These are phyloP conservation scores for Pangasianodon hypophthalmus DNA, from an alignment of 2,113 vertebrate genomes.

Conservation along the genomic window DNA sequence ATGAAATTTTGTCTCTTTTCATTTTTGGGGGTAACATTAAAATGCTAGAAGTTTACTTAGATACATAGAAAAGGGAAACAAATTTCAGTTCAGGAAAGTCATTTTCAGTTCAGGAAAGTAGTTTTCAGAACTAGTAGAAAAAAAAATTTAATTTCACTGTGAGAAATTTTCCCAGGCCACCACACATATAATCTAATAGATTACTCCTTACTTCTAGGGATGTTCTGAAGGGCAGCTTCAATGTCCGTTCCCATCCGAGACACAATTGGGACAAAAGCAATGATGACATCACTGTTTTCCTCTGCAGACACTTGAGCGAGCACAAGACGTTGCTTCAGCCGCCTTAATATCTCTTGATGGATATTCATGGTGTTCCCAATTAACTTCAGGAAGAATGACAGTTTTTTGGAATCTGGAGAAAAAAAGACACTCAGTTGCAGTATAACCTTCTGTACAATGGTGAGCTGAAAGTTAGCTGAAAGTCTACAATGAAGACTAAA, in stretches of 20 bases:
- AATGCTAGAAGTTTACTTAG: neutral
- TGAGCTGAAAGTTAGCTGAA: neutral
- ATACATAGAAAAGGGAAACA: neutral
- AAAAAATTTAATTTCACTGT: neutral
- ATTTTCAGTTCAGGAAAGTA: neutral
- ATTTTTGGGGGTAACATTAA: too few species aligned
- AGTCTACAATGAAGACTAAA: neutral
- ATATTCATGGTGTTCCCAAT: neutral
- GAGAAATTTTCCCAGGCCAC: neutral
- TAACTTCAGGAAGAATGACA: neutral
- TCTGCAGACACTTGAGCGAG: neutral
- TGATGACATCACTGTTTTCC: neutral
- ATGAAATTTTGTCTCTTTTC: too few species aligned
- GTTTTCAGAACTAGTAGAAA: neutral
- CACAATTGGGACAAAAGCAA: conserved; percentile 16
- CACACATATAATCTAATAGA: neutral
- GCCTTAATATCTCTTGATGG: neutral
- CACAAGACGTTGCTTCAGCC: neutral
- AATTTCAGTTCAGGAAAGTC: neutral
- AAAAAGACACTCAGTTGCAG: neutral
- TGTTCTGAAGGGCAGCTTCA: neutral
- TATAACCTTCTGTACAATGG: neutral
- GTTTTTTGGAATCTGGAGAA: neutral
- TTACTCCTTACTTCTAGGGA: conserved; percentile 12
- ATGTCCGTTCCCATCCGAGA: conserved; percentile 26